Conservation (phyloP, 2,888 invertebrate species). For the Prosopocoilus inquinatus region DNA sequence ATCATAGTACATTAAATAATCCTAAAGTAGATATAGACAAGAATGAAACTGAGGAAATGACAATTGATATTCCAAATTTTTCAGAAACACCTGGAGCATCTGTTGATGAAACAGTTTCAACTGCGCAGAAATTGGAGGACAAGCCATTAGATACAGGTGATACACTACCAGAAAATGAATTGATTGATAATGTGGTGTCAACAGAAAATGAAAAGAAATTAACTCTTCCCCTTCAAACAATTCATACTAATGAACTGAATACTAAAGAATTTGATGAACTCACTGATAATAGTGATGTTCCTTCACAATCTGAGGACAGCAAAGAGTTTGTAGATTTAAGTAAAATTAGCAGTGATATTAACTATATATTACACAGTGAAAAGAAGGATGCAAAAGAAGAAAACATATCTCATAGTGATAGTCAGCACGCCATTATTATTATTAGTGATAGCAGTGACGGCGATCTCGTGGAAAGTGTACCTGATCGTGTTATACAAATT, state of each 20-base stretch:
- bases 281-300: no score
- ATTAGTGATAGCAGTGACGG: background rate
- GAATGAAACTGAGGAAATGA: no score
- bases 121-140: no score
- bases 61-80: no score
- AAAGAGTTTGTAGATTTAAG: slow-evolving; percentile 1
- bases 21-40: no score
- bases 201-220: background rate
- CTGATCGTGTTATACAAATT: background rate
- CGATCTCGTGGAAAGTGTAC: background rate
- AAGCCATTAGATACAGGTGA: no score
- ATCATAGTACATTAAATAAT: no score
- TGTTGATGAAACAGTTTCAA: no score
- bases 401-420: background rate
- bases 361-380: background rate
- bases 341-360: slow-evolving; percentile 4
- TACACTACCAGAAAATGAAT: no score
- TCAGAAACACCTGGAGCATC: no score
- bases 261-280: no score
- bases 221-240: background rate
- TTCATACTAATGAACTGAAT: no score
- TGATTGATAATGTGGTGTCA: background rate
- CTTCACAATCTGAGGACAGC: slow-evolving; percentile 1
- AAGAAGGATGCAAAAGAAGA: background rate
- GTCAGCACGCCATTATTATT: background rate